A percentile compares a stretch with the other conserved stretches of the same genome.
Evolutionary conservation across 1,140 invertebrate genomes (phyloP).

Genomic region (Papilio aristodemus): DNA sequence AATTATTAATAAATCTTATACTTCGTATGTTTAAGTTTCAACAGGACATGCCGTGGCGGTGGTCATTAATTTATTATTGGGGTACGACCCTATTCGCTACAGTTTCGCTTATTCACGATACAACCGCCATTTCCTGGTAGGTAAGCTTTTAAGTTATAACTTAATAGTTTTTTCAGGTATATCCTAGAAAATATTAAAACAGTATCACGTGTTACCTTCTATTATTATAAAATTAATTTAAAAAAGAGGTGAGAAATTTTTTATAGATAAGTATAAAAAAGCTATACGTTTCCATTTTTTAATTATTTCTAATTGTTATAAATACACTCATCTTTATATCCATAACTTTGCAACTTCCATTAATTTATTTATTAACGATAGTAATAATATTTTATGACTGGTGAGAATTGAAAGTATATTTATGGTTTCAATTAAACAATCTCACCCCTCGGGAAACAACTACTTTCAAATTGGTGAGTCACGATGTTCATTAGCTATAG

Average conservation of each 20-base stretch:
- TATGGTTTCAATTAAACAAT: slow-evolving; percentile 39
- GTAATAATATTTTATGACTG: slow-evolving; percentile 17
- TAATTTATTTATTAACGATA: slow-evolving; percentile 2
- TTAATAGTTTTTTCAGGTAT: slow-evolving; percentile 58
- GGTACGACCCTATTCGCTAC: slow-evolving; percentile 53
- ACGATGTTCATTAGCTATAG: slow-evolving; percentile 70
- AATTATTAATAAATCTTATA: slow-evolving; percentile 62
- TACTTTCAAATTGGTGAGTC: slow-evolving; percentile 64
- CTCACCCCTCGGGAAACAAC: slow-evolving; percentile 44
- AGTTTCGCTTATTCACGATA: slow-evolving; percentile 70
- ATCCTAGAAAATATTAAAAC: no score
- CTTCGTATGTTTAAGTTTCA: slow-evolving; percentile 47
- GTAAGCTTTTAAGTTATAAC: slow-evolving; percentile 72
- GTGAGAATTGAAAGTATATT: slow-evolving; percentile 24
- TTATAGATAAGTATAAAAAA: no score
- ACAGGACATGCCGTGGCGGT: slow-evolving; percentile 43
- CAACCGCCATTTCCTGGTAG: slow-evolving; percentile 54
- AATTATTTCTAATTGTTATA: no score
- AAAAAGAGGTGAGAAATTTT: no score
- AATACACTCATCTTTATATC: no score
- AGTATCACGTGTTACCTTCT: no score
- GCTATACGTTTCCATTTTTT: no score
- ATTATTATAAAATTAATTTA: no score
- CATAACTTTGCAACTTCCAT: slow-evolving; percentile 5
- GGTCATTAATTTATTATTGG: slow-evolving; percentile 68